phyloP scores from a whole-genome alignment of 2,797 vertebrate species.

The Characodon lateralis region DNA sequence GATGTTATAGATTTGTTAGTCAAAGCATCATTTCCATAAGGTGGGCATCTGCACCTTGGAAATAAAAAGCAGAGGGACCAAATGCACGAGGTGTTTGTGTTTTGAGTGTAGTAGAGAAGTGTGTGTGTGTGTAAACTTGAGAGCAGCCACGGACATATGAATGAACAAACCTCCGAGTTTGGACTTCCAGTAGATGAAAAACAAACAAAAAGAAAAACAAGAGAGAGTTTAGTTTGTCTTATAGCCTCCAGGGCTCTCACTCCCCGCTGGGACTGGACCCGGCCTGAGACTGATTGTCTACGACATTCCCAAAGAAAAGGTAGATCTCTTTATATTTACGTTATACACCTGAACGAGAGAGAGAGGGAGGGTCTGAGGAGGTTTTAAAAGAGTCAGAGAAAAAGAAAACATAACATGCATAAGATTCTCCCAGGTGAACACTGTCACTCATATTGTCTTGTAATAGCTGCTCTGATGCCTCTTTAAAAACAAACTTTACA shows the following conservation, averaged over 20 bases:
- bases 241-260: slow-evolving; percentile 74
- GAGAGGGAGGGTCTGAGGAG: slow-evolving; percentile 16
- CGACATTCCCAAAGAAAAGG: slow-evolving; percentile 79
- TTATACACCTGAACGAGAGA: slow-evolving; percentile 73
- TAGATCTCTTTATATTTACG: slow-evolving; percentile 75
- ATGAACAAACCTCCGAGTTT: slow-evolving; percentile 76
- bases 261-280: slow-evolving; percentile 77
- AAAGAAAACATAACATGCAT: slow-evolving; percentile 80
- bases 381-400: slow-evolving; percentile 53
- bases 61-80: slow-evolving; percentile 79
- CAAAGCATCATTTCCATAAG: slow-evolving; percentile 85
- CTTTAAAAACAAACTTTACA: slow-evolving; percentile 80
- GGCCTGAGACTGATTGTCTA: slow-evolving; percentile 85
- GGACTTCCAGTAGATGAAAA: slow-evolving; percentile 82
- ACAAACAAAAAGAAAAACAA: slow-evolving; percentile 13
- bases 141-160: slow-evolving; percentile 81
- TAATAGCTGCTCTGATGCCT: slow-evolving; percentile 82
- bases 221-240: slow-evolving; percentile 62
- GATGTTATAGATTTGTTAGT: slow-evolving; percentile 88
- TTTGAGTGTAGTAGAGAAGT: slow-evolving; percentile 75
- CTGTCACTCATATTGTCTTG: slow-evolving; percentile 79
- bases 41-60: slow-evolving; percentile 82
- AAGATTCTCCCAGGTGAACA: slow-evolving; percentile 80
- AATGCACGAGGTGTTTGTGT: slow-evolving; percentile 81
- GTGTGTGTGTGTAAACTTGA: slow-evolving; percentile 80